These are phyloP conservation scores for Castor canadensis DNA, from an alignment of 2,113 vertebrate species.

Conservation along the genomic window DNA sequence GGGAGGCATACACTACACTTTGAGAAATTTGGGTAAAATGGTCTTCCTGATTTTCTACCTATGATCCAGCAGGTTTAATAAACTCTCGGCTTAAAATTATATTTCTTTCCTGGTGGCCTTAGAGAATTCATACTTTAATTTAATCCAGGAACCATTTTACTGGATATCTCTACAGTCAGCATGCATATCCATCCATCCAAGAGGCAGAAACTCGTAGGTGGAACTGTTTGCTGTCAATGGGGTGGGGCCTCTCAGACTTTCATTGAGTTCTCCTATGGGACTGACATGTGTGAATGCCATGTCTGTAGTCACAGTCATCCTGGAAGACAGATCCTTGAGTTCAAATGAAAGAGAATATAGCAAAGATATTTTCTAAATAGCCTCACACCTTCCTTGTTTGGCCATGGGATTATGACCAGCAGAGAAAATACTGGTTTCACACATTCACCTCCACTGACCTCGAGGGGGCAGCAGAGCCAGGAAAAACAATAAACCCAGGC, in stretches of 20 bases:
- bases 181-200: neutral
- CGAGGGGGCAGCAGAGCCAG: constrained; percentile 50
- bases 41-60: neutral
- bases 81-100: neutral
- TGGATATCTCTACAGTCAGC: neutral
- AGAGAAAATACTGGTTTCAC: neutral
- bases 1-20: neutral
- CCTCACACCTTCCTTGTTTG: neutral
- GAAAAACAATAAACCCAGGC: neutral
- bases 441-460: neutral
- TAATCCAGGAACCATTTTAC: neutral
- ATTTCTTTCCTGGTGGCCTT: neutral
- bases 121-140: neutral
- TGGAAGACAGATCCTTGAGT: neutral
- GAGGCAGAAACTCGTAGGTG: neutral
- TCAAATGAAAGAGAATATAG: neutral
- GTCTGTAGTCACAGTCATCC: neutral
- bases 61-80: neutral
- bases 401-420: neutral
- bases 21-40: neutral
- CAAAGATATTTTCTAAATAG: neutral
- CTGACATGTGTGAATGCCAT: neutral
- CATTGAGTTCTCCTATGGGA: neutral
- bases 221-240: neutral
- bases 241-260: neutral